Evolutionary conservation across 2,888 invertebrate genomes (phyloP).

Genomic region (Lithodes maja): DNA sequence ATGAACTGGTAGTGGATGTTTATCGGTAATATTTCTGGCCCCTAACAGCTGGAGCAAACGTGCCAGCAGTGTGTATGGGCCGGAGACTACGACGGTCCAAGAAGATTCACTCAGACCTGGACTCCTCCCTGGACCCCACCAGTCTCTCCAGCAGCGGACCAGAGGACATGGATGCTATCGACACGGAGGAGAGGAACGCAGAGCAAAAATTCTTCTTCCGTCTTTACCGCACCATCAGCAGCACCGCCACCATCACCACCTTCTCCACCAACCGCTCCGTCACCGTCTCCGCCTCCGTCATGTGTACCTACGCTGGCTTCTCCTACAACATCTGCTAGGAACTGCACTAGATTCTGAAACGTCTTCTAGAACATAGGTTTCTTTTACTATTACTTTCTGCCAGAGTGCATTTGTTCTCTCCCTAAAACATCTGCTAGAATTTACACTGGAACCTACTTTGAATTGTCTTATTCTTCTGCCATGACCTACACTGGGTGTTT

Average conservation of each 20-base stretch:
- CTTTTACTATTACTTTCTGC: too few relatives aligned
- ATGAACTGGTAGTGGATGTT: too few relatives aligned
- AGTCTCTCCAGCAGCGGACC: not conserved
- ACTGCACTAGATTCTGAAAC: not conserved
- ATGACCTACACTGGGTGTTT: too few relatives aligned
- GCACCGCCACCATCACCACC: conserved; percentile 61
- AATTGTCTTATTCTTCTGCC: too few relatives aligned
- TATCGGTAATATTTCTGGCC: not conserved
- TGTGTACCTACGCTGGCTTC: conserved; percentile 43
- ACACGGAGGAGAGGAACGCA: not conserved
- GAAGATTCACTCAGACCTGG: not conserved
- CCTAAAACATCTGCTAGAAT: too few relatives aligned
- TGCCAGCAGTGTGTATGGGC: not conserved
- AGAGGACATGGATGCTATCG: not conserved
- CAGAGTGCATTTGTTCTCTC: too few relatives aligned
- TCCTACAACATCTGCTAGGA: conserved; percentile 26
- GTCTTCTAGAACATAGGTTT: too few relatives aligned
- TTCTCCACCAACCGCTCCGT: conserved; percentile 60
- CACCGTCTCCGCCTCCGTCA: conserved; percentile 53
- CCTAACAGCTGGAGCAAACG: not conserved
- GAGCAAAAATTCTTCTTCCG: conserved; percentile 38
- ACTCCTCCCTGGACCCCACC: not conserved
- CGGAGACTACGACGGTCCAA: not conserved
- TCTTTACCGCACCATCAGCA: conserved; percentile 48
- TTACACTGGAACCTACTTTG: too few relatives aligned